Evolutionary conservation across 2,888 invertebrate species (phyloP).

Genomic region (Gryllus longicercus): DNA sequence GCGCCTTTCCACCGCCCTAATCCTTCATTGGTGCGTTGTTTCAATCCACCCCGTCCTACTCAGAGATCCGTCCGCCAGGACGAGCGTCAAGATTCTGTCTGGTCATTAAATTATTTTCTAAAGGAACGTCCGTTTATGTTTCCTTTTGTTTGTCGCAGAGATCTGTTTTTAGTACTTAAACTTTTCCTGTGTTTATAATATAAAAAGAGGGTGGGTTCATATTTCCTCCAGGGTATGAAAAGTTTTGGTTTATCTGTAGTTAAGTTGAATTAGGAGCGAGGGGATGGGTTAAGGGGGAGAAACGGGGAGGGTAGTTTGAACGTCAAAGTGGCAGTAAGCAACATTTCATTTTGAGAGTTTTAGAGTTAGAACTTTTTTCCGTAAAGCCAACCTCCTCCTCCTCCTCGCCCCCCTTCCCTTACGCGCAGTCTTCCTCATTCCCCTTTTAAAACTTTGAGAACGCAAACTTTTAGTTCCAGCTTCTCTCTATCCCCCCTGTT

Average conservation of each 20-base stretch:
- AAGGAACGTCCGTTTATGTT: neutral
- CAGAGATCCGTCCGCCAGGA: neutral
- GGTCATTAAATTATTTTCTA: constrained; percentile 17
- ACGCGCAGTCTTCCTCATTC: constrained; percentile 33
- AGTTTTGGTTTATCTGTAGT: constrained; percentile 32
- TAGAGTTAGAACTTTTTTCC: constrained; percentile 34
- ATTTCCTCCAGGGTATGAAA: constrained; percentile 11
- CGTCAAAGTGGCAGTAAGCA: constrained; percentile 34
- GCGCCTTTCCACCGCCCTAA: neutral
- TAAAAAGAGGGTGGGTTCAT: neutral
- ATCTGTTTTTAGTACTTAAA: neutral
- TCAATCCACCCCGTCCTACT: neutral
- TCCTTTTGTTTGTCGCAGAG: neutral
- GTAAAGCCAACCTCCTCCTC: constrained; percentile 31
- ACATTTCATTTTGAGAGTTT: constrained; percentile 37
- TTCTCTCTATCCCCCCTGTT: constrained; percentile 31
- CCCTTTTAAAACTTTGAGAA: constrained; percentile 43
- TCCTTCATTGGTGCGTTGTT: neutral
- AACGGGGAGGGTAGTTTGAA: constrained; percentile 27
- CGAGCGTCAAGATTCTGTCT: neutral
- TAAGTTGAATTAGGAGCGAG: constrained; percentile 30
- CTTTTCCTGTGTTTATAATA: neutral
- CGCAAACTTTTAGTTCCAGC: constrained; percentile 38
- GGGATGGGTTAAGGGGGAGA: neutral
- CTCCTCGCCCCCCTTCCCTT: constrained; percentile 39